These are phyloP conservation scores for Bujurquina vittata DNA, from an alignment of 2,113 vertebrate species.

Conservation along the genomic window DNA sequence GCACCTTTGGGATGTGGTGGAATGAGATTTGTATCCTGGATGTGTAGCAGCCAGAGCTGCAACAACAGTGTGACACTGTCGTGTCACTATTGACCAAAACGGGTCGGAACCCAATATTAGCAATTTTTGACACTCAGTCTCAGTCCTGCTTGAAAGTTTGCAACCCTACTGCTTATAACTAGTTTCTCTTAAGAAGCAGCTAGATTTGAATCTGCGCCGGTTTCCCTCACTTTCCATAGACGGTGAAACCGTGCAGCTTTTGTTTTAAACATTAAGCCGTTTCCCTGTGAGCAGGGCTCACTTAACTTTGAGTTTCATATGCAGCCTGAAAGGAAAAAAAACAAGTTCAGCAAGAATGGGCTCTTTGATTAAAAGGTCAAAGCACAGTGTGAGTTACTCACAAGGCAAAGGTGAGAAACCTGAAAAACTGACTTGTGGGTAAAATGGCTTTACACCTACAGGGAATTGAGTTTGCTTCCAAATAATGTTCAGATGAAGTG, in stretches of 20 bases:
- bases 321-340: constrained; percentile 48
- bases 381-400: constrained; percentile 16
- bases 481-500: background rate
- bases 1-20: background rate
- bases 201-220: background rate
- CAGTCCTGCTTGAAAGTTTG: no score
- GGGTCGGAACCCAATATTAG: background rate
- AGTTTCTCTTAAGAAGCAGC: background rate
- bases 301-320: background rate
- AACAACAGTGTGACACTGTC: background rate
- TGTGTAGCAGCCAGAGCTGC: background rate
- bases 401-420: background rate
- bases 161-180: background rate
- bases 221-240: background rate
- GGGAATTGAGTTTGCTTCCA: background rate
- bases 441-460: background rate
- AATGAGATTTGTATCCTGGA: no score
- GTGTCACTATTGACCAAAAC: background rate
- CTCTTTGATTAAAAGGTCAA: constrained; percentile 32
- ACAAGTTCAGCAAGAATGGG: constrained; percentile 48
- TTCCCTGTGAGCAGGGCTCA: constrained; percentile 10
- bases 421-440: background rate
- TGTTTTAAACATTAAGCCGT: constrained; percentile 49
- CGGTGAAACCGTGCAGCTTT: constrained; percentile 11
- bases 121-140: background rate